These are phyloP conservation scores for Euplagia quadripunctaria DNA, from an alignment of 2,888 invertebrate genomes.

Conservation along the genomic window DNA sequence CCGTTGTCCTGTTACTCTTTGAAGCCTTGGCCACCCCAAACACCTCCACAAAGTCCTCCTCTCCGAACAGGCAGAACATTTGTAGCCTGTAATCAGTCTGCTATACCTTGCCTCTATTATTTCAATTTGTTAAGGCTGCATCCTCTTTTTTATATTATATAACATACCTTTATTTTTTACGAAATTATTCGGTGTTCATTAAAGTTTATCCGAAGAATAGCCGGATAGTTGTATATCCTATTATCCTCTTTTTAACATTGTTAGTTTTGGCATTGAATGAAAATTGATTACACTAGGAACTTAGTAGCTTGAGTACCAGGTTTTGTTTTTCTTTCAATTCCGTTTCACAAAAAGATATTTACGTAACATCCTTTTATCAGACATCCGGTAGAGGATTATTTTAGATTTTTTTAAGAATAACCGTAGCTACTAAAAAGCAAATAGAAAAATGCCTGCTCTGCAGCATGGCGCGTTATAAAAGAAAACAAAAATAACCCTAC, in stretches of 20 bases:
- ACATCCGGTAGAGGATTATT: neutral
- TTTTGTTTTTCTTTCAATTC: neutral
- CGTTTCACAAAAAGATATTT: neutral
- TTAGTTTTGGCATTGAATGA: neutral
- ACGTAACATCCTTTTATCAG: neutral
- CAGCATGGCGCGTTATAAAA: too few relatives aligned
- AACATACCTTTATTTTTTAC: neutral
- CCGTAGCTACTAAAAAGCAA: too few relatives aligned
- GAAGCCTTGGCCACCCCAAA: too few relatives aligned
- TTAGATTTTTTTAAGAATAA: neutral
- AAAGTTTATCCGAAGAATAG: neutral
- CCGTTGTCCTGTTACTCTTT: too few relatives aligned
- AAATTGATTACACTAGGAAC: neutral
- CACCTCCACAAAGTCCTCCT: too few relatives aligned
- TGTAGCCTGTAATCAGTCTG: too few relatives aligned
- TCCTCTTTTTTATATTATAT: too few relatives aligned
- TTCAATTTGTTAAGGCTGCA: too few relatives aligned
- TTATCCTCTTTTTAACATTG: neutral
- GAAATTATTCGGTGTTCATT: neutral
- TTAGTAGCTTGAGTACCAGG: neutral
- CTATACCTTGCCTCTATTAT: too few relatives aligned
- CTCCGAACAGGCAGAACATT: neutral
- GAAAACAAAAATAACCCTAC: too few relatives aligned
- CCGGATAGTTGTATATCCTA: neutral
- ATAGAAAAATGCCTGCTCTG: too few relatives aligned